Evolutionary conservation across 2,797 vertebrate genomes (phyloP), one percentile per base, ranked within the genome.

Genomic region (Selene dorsalis): DNA sequence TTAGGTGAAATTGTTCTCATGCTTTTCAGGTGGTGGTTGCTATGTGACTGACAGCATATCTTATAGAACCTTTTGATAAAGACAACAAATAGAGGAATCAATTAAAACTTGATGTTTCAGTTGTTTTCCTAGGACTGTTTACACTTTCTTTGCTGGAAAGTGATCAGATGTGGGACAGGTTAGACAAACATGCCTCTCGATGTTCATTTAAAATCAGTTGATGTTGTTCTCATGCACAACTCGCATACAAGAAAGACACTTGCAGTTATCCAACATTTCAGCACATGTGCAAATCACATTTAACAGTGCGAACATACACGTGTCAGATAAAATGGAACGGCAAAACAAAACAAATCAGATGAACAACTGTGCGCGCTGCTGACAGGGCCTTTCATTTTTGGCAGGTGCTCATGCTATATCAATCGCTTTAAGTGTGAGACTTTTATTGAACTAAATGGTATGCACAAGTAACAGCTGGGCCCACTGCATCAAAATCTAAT

Each of bases 381-480:
- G 86, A 89, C 81, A 53, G 83, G 17, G 67, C 75, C 79, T 73
- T 84, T 81, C 62, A 56, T 56, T 79, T 83, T 80, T 79, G 69
- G 83, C 89, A 93, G 86, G 81, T 86, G 82, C 73, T 85, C 24
- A 26, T 56, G 62, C 58, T 72, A 71, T 74, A 87, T 90, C 77
- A 88, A 82, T 87, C 22, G 59, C 53, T 83, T 84, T 67, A 86
- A 87, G 81, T 61, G 69, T 16, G 60, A 84, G 66, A 75, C 79
- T 84, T 90, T 86, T 87, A 89, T 88, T 88, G 79, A 80, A 78
- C 79, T 91, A 90, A 93, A 88, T 84, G 63, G 71, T 85, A 85
- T 84, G 83, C 75, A 75, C n/a, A 41, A 78, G 71, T 62, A 93
- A 87, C 92, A 94, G 90, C 91, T 94, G 91, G 84, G 83, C 76